Evolutionary conservation across 2,113 vertebrate genomes (phyloP).

Genomic region (Pollachius pollachius): DNA sequence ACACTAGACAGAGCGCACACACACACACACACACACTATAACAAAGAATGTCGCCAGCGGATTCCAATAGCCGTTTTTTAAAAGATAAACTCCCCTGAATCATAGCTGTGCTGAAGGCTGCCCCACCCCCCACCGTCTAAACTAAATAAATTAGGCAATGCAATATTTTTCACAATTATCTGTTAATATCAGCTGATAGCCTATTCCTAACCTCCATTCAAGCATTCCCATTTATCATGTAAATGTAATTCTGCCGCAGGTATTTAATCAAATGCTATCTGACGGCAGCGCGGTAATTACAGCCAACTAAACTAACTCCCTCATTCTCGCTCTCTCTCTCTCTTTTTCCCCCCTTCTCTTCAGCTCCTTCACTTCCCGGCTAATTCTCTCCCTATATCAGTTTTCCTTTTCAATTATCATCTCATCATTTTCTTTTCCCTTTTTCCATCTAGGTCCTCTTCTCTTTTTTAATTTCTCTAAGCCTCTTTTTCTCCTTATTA

Average conservation of each 20-base stretch:
- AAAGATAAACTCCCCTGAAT: conserved; percentile 73
- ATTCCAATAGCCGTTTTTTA: conserved; percentile 59
- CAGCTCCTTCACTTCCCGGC: not conserved
- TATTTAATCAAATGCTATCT: conserved; percentile 93
- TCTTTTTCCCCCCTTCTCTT: conserved; percentile 10
- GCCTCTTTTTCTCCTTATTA: conserved; percentile 26
- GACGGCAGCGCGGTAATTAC: conserved; percentile 89
- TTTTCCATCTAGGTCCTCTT: conserved; percentile 26
- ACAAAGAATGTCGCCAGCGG: conserved; percentile 30
- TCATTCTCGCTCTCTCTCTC: conserved; percentile 7
- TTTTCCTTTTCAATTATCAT: not conserved
- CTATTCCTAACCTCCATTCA: conserved; percentile 83
- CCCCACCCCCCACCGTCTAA: conserved; percentile 57
- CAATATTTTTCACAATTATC: conserved; percentile 83
- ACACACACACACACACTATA: conserved; percentile 6
- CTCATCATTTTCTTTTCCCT: conserved; percentile 30
- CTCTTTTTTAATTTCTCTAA: conserved; percentile 21
- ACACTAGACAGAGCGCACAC: not conserved
- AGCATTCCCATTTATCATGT: conserved; percentile 83
- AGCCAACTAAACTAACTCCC: conserved; percentile 70
- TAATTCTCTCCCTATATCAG: conserved; percentile 6
- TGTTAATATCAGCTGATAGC: conserved; percentile 82
- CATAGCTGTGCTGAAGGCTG: conserved; percentile 37
- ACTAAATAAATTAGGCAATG: conserved; percentile 84
- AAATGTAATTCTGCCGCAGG: conserved; percentile 90